These are phyloP conservation scores for Sorex araneus DNA, from an alignment of 2,113 vertebrate genomes.

Conservation along the genomic window DNA sequence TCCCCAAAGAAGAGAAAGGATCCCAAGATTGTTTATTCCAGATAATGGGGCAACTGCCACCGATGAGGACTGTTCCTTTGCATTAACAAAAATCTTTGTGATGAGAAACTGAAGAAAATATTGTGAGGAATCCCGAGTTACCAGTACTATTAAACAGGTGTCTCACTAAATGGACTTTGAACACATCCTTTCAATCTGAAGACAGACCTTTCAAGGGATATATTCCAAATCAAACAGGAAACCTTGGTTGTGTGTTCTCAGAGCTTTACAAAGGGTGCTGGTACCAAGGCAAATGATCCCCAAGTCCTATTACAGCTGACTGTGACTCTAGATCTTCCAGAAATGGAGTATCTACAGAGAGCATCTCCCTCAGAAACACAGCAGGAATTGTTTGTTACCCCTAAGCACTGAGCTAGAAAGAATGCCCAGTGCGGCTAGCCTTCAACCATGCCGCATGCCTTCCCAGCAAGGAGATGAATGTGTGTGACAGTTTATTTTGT, in stretches of 20 bases:
- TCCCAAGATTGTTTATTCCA: conserved; percentile 22
- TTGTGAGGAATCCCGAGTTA: not conserved
- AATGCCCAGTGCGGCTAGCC: not conserved
- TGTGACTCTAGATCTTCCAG: not conserved
- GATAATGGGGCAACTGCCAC: not conserved
- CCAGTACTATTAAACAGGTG: not conserved
- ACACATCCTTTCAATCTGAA: not conserved
- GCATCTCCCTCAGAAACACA: not conserved
- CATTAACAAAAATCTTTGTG: conserved; percentile 29
- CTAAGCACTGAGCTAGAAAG: conserved; percentile 36
- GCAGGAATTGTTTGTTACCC: not conserved
- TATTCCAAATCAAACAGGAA: not conserved
- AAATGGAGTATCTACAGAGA: not conserved
- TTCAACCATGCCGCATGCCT: not conserved
- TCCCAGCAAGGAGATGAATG: conserved; percentile 5
- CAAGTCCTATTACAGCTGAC: not conserved
- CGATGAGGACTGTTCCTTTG: not conserved
- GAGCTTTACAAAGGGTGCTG: not conserved
- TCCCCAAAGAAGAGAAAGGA: not conserved
- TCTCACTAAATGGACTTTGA: not conserved
- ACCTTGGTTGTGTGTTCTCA: not conserved
- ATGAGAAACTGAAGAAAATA: not conserved
- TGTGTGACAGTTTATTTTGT: conserved; percentile 44
- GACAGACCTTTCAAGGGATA: not conserved
- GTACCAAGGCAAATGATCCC: not conserved